phyloP scores from a whole-genome alignment of 2,888 invertebrate genomes.

The Callinectes sapidus region DNA sequence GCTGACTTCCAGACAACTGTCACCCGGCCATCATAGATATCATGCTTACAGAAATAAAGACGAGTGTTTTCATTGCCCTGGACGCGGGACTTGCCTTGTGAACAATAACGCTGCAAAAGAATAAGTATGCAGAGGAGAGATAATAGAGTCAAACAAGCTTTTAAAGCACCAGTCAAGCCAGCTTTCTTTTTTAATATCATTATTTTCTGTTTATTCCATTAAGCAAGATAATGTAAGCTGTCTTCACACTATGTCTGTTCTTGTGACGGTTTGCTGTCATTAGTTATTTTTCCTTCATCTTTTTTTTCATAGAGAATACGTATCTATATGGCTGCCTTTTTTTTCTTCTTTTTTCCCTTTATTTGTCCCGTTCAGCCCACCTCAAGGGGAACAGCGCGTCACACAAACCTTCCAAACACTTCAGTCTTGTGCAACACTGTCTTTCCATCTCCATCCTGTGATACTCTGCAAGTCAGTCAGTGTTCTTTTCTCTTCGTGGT shows the following conservation, averaged over 20 bases:
- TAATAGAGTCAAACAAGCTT: not conserved
- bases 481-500: not conserved
- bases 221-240: conserved; percentile 15
- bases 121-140: not conserved
- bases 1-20: conserved; percentile 12
- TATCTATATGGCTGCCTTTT: conserved; percentile 11
- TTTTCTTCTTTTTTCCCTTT: not conserved
- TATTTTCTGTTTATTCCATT: not conserved
- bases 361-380: not conserved
- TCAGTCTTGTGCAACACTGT: not conserved
- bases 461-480: not conserved
- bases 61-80: not conserved
- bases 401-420: not conserved
- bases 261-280: not conserved
- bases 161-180: conserved; percentile 1
- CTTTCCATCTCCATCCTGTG: not conserved
- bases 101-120: not conserved
- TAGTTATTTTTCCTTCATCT: not conserved
- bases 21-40: conserved; percentile 36
- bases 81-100: not conserved
- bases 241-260: not conserved
- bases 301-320: not conserved
- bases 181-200: not conserved
- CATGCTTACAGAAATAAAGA: not conserved
- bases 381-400: conserved; percentile 1